Base-by-base conservation (phyloP, 2,113 vertebrate genomes). In the Okapia johnstoni region DNA sequence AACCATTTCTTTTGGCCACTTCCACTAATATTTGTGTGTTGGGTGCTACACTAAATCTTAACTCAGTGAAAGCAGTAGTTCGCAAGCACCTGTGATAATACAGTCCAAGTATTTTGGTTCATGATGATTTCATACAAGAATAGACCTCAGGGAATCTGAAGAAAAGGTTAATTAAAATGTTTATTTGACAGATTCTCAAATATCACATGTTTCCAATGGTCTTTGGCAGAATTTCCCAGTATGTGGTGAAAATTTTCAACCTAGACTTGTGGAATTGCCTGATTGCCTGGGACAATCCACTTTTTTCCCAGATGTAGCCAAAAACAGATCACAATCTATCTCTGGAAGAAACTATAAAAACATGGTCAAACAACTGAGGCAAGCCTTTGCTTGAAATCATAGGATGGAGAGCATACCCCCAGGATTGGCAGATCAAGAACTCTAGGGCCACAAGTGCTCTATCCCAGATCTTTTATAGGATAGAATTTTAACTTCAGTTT, bases 91-190 rank as follows among this genome's bases (percentile, higher is more conserved):
- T 83, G 50, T 15, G 36, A 93, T 48, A 93, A 93, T 61, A 43
- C 30, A 16, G 2, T n/a, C 11, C 15, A 87, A 40, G 3, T 81
- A 90, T 93, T 93, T 91, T 73, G n/a, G 55, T 50, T 84, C 54
- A 70, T 93, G 76, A 95, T 93, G 40, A 83, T 50, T 96, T 95
- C 88, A 73, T 87, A 73, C 2, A 94, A 94, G 85, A 88, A 87
- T 21, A 70, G 58, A 88, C 60, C 77, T 91, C 3, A 86, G 50
- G 33, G 40, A 95, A n/a, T 88, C 19, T 79, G 63, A 94, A 88
- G 70, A 96, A 86, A 96, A 96, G 46, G 46, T 94, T 97, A 95
- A 94, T 96, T 97, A 86, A 90, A 92, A 58, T 96, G 36, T 91
- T 96, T 85, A 58, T 84, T 81, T 97, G 91, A 76, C 86, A 96